Conservation (phyloP, 2,113 vertebrate genomes). For the Phoxinus phoxinus region DNA sequence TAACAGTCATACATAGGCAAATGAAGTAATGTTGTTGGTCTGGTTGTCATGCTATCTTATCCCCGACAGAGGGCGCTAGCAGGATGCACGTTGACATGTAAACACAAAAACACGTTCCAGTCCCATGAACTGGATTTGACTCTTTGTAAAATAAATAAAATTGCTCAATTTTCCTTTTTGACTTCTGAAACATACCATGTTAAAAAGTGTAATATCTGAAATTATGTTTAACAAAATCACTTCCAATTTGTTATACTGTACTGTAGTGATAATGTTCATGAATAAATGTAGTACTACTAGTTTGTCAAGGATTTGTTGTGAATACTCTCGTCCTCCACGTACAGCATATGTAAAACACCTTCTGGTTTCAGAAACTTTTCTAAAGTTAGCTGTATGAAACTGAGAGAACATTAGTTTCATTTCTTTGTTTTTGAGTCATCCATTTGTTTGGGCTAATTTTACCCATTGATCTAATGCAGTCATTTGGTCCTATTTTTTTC, state of each 20-base stretch:
- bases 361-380: slow-evolving; percentile 3
- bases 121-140: not conserved
- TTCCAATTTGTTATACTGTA: not conserved
- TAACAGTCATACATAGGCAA: not conserved
- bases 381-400: not conserved
- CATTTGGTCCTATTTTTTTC: not conserved
- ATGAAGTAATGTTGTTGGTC: not conserved
- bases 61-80: slow-evolving; percentile 17
- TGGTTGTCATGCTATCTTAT: slow-evolving; percentile 7
- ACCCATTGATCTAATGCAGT: not conserved
- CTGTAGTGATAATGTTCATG: not conserved
- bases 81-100: slow-evolving; percentile 6
- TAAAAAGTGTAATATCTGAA: not conserved
- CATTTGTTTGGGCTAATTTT: not conserved
- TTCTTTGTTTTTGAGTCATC: not conserved
- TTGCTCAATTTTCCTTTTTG: not conserved
- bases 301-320: not conserved
- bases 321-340: not conserved
- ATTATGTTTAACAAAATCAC: not conserved
- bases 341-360: not conserved
- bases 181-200: not conserved
- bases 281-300: not conserved
- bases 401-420: slow-evolving; percentile 6
- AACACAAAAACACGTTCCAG: not conserved
- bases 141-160: not conserved